Evolutionary conservation across 2,797 vertebrate species (phyloP).

Genomic region (Manis javanica): DNA sequence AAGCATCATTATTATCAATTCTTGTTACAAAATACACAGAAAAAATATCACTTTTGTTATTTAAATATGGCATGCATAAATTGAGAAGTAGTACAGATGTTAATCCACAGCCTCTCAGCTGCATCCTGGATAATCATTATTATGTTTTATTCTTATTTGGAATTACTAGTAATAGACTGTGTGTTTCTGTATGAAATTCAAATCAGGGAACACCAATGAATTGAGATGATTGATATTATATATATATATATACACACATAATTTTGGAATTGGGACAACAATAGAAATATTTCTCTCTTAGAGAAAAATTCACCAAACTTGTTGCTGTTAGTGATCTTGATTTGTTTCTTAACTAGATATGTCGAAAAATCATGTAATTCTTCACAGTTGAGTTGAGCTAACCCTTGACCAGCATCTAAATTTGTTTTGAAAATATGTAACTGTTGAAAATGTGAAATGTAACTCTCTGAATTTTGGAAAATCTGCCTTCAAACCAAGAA

Average conservation of each 20-base stretch:
- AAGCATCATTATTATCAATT: constrained; percentile 74
- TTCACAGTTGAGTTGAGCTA: background rate
- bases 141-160: constrained; percentile 69
- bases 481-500: background rate
- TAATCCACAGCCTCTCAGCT: constrained; percentile 61
- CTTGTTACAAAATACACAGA: constrained; percentile 69
- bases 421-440: constrained; percentile 49
- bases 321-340: background rate
- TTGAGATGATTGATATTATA: constrained; percentile 72
- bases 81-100: constrained; percentile 67
- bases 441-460: constrained; percentile 28
- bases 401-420: constrained; percentile 10
- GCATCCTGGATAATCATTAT: constrained; percentile 67
- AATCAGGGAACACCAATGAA: constrained; percentile 68
- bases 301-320: background rate
- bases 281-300: constrained; percentile 57
- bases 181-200: constrained; percentile 76
- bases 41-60: constrained; percentile 71
- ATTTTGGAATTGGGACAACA: constrained; percentile 64
- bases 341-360: background rate
- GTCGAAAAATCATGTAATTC: background rate
- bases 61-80: constrained; percentile 66
- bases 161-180: constrained; percentile 75
- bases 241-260: constrained; percentile 56
- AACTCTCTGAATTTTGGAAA: background rate